Evolutionary conservation across 2,113 vertebrate species (phyloP), one percentile per base, ranked within the genome.

Genomic region (Sisor rabdophorus): DNA sequence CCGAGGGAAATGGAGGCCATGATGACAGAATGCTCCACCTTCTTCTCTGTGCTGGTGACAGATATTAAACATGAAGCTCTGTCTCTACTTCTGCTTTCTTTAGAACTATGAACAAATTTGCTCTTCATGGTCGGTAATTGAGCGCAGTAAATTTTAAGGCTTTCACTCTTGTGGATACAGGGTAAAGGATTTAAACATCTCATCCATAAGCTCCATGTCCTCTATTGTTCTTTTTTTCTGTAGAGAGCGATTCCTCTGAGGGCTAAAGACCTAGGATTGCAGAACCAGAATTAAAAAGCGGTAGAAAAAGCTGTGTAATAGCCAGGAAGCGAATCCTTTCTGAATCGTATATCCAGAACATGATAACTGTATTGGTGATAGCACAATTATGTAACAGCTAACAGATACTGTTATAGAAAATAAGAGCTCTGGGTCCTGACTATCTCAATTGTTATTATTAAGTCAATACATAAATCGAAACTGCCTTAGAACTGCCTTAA

Each of bases 1-100:
- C 89, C 88, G 87, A 84, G 86, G 91, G 90, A 90, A 90, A 87
- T 89, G 80, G 87, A 77, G 79, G 81, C 84, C 87, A 89, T 89
- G 88, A 88, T 91, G 91, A 91, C 90, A 93, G 88, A 87, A 79
- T 0, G 4, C 88, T 85, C 89, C 83, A 89, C 82, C 84, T 80
- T 65, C 88, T 88, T 82, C 83, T 76, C 86, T 86, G 84, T 82
- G 83, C 87, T 85, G 88, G 85, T 84, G 78, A 63, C 78, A 80
- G 87, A 89, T 90, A 63, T 88, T 87, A 88, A 89, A 89, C 87
- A 87, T 20, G 56, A 84, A 89, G 85, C 81, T 52, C 22, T 60
- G 67, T 48, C 59, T 44, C 76, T 59, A 69, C 65, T 48, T 30
- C 61, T 8, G 64, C 83, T 84, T 58, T 81, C 80, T 82, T 72